phyloP scores from a whole-genome alignment of 2,113 vertebrate species.

The Peromyscus leucopus region DNA sequence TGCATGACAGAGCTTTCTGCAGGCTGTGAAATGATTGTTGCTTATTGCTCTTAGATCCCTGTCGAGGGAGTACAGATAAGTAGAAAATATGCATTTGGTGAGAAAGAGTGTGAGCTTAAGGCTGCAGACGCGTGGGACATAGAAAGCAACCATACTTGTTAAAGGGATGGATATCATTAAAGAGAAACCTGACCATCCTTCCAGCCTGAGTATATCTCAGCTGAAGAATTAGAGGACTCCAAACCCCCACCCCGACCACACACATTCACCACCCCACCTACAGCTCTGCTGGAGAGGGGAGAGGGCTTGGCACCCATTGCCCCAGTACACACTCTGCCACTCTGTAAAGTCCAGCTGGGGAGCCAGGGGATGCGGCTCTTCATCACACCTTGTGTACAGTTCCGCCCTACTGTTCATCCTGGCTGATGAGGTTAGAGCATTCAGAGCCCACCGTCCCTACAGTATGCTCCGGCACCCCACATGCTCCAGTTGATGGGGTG shows the following conservation, averaged over 20 bases:
- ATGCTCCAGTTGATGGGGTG: not conserved
- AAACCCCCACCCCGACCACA: not conserved
- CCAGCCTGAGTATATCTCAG: not conserved
- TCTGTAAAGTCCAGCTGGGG: not conserved
- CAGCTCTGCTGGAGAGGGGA: not conserved
- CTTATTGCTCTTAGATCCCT: no score
- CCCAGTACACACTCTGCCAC: not conserved
- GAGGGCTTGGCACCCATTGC: not conserved
- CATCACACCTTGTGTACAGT: not conserved
- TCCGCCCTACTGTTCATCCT: not conserved
- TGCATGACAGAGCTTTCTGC: not conserved
- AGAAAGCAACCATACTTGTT: not conserved
- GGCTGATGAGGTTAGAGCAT: not conserved
- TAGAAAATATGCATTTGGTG: not conserved
- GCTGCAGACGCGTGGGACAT: not conserved
- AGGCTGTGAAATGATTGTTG: not conserved
- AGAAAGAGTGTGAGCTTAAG: not conserved
- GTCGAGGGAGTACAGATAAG: not conserved
- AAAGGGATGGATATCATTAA: not conserved
- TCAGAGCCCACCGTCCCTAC: not conserved
- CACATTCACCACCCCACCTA: not conserved
- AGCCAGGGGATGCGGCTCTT: not conserved
- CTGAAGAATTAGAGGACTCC: not conserved
- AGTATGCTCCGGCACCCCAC: not conserved
- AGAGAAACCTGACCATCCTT: not conserved